phyloP scores from a whole-genome alignment of 2,888 invertebrate species.

The Abrostola tripartita region DNA sequence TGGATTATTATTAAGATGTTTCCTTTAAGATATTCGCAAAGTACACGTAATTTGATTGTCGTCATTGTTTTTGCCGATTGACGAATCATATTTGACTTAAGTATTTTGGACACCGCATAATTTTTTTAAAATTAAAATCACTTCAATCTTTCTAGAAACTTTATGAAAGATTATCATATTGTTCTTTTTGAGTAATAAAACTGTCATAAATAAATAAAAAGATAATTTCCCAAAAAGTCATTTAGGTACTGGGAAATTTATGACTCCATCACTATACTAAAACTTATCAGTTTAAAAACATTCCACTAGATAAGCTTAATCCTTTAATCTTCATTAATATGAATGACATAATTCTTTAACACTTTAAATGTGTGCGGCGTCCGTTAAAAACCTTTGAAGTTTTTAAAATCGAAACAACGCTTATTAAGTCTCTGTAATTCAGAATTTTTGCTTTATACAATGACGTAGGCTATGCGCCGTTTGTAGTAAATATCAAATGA shows the following conservation, averaged over 20 bases:
- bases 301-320: slow-evolving; percentile 16
- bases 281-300: slow-evolving; percentile 4
- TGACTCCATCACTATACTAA: slow-evolving; percentile 10
- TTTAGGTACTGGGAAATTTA: slow-evolving; percentile 1
- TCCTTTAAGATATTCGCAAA: too few relatives aligned
- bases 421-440: background rate
- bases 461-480: background rate
- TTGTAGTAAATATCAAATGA: too few relatives aligned
- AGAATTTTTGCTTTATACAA: background rate
- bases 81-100: too few relatives aligned
- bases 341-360: slow-evolving; percentile 35
- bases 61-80: too few relatives aligned
- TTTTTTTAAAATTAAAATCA: too few relatives aligned
- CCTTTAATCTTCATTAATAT: slow-evolving; percentile 32
- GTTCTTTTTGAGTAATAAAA: too few relatives aligned
- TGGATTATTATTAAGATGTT: too few relatives aligned
- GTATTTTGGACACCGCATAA: too few relatives aligned
- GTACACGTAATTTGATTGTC: too few relatives aligned
- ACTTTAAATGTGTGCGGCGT: slow-evolving; percentile 45
- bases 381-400: slow-evolving; percentile 23
- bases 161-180: too few relatives aligned
- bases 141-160: too few relatives aligned
- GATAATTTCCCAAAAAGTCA: background rate
- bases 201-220: too few relatives aligned
- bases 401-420: slow-evolving; percentile 17